Percentiles rank a stretch among this genome's conserved stretches.
Evolutionary conservation across 2,113 vertebrate species (phyloP).

Genomic region (Uria lomvia): DNA sequence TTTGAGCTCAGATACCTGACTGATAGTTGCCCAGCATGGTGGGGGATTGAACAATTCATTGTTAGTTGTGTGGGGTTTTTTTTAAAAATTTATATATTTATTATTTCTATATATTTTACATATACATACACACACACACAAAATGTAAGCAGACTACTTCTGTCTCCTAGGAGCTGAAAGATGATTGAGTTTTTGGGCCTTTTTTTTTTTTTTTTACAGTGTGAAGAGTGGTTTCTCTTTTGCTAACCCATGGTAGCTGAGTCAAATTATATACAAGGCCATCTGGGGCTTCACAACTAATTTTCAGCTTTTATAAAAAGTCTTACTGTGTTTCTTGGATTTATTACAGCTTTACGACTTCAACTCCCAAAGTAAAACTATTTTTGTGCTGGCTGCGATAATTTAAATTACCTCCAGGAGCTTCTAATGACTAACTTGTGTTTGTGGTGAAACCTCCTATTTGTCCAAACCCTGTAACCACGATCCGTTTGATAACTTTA

Average conservation of each 20-base stretch:
- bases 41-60: neutral
- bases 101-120: neutral
- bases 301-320: conserved; percentile 6
- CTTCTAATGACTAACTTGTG: neutral
- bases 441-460: neutral
- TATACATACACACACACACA: neutral
- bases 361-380: neutral
- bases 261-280: neutral
- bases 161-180: neutral
- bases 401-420: neutral
- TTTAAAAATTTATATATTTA: neutral
- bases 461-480: neutral
- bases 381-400: neutral
- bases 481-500: neutral
- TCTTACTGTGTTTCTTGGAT: neutral
- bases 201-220: neutral
- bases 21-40: neutral
- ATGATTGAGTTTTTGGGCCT: neutral
- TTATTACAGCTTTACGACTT: conserved; percentile 11
- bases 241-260: neutral
- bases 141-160: neutral
- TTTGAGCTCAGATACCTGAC: neutral
- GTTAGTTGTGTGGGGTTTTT: neutral
- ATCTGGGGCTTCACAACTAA: neutral
- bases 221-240: neutral